Percentiles rank a stretch among this genome's conserved stretches.
Evolutionary conservation across 2,888 invertebrate genomes (phyloP).

Genomic region (Hylaea fasciaria): DNA sequence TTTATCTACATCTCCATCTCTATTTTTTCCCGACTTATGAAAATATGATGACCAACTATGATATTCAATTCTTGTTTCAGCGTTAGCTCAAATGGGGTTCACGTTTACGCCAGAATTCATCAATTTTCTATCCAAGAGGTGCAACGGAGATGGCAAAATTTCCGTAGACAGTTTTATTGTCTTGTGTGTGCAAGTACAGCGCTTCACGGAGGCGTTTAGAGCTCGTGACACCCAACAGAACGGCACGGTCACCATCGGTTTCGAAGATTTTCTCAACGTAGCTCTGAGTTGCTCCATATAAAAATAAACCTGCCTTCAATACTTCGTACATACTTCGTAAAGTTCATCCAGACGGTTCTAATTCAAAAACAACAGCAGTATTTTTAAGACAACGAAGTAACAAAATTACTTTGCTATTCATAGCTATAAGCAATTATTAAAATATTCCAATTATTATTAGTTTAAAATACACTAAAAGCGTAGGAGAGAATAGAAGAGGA

Average conservation of each 20-base stretch:
- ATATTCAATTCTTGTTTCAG: slow-evolving; percentile 72
- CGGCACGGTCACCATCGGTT: slow-evolving; percentile 93
- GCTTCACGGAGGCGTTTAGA: slow-evolving; percentile 94
- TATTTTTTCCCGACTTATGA: too few species aligned
- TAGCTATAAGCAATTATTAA: too few species aligned
- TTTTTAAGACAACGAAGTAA: not conserved
- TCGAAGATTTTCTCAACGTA: slow-evolving; percentile 95
- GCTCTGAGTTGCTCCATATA: slow-evolving; percentile 90
- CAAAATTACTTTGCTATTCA: not conserved
- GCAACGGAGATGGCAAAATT: slow-evolving; percentile 87
- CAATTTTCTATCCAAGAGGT: slow-evolving; percentile 88
- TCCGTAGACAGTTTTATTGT: slow-evolving; percentile 96
- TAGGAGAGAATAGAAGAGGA: too few species aligned
- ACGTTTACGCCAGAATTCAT: slow-evolving; percentile 92
- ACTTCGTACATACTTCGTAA: not conserved
- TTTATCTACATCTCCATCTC: too few species aligned
- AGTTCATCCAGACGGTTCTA: not conserved
- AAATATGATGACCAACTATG: too few species aligned
- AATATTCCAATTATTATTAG: not conserved
- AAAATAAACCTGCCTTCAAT: slow-evolving; percentile 59
- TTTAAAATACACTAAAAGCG: too few species aligned
- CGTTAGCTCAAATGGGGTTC: slow-evolving; percentile 95
- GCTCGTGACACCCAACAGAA: slow-evolving; percentile 91
- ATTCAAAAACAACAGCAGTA: slow-evolving; percentile 1
- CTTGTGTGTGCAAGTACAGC: slow-evolving; percentile 94